These are phyloP conservation scores for Isoperla grammatica DNA, from an alignment of 2,888 invertebrate genomes.

Conservation along the genomic window DNA sequence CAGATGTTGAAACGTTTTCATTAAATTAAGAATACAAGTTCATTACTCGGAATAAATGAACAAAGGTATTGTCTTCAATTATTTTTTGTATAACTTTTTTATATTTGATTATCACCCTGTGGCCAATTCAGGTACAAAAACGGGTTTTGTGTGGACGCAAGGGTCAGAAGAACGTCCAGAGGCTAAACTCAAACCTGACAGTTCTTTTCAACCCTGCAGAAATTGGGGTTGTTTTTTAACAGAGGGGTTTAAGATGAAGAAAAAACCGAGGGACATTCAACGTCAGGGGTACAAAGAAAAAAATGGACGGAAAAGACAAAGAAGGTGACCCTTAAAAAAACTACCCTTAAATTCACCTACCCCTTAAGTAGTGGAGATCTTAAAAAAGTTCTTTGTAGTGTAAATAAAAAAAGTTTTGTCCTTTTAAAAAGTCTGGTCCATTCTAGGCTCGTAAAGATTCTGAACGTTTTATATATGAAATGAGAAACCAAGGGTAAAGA, in stretches of 20 bases:
- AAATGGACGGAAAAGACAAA: conserved; percentile 16
- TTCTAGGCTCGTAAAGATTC: conserved; percentile 7
- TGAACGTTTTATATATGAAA: conserved; percentile 9
- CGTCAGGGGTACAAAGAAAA: conserved; percentile 8
- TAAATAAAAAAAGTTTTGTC: neutral
- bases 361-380: conserved; percentile 12
- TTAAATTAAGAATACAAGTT: too few relatives aligned
- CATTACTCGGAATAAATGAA: too few relatives aligned
- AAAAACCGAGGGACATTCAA: conserved; percentile 12
- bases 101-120: neutral
- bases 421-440: conserved; percentile 9
- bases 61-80: too few relatives aligned
- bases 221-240: conserved; percentile 11
- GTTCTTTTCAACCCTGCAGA: conserved; percentile 6
- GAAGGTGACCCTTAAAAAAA: conserved; percentile 8
- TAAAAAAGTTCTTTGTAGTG: conserved; percentile 14
- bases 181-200: conserved; percentile 11
- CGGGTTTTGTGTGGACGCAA: neutral
- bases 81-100: too few relatives aligned
- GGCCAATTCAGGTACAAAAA: neutral
- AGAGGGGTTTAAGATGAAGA: conserved; percentile 1
- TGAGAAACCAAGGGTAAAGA: conserved; percentile 8
- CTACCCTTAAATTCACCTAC: conserved; percentile 13
- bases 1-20: conserved; percentile 12
- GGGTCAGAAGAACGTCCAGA: conserved; percentile 9